These are phyloP conservation scores for Aythya baeri DNA, from an alignment of 2,113 vertebrate species.

Conservation along the genomic window DNA sequence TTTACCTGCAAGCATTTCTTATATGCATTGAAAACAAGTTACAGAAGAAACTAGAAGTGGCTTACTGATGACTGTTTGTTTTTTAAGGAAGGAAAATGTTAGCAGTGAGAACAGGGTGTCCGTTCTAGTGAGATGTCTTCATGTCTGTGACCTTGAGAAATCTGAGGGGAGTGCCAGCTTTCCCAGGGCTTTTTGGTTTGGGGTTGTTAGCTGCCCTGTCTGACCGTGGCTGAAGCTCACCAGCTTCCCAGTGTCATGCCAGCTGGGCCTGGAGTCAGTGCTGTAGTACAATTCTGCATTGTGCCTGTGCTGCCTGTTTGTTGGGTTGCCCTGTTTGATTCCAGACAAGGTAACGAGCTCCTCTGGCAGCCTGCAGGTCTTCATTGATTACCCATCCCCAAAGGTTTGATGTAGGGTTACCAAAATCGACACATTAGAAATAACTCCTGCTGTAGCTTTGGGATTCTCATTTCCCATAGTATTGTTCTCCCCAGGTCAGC, in stretches of 20 bases:
- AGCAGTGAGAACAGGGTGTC: neutral
- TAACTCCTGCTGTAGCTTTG: neutral
- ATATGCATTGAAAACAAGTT: neutral
- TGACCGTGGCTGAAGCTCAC: neutral
- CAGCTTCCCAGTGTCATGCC: too few relatives aligned
- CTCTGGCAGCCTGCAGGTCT: neutral
- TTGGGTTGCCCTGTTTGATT: neutral
- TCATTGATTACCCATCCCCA: neutral
- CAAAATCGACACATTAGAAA: neutral
- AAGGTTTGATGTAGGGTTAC: neutral
- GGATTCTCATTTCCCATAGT: neutral
- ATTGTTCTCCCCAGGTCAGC: neutral
- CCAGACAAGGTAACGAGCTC: neutral
- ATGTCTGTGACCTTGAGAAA: neutral
- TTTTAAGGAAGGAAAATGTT: neutral
- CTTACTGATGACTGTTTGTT: neutral
- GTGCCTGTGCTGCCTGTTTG: neutral
- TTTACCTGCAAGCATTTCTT: neutral
- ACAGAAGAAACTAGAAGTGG: neutral
- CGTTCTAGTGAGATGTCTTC: neutral
- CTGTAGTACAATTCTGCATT: too few relatives aligned
- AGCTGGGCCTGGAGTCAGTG: rapidly evolving
- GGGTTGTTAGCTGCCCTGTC: neutral
- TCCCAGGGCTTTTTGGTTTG: neutral
- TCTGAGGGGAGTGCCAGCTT: neutral